Percentiles rank a stretch among this genome's conserved stretches.
Conservation (phyloP, 2,797 vertebrate genomes). For the Sciurus vulgaris region DNA sequence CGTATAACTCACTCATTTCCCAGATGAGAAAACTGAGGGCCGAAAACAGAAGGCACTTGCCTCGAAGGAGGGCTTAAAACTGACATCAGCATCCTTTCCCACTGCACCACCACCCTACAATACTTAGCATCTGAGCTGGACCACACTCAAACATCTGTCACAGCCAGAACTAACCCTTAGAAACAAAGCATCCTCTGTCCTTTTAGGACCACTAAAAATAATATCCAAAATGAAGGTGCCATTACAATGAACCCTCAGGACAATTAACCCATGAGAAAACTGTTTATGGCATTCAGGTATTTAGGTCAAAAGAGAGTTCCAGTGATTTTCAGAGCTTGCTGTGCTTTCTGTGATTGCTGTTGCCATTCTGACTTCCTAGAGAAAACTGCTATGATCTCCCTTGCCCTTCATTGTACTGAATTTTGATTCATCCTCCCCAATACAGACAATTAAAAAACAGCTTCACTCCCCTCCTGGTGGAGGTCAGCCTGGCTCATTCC, state of each 20-base stretch:
- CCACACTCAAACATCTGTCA: neutral
- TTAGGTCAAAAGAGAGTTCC: conserved; percentile 37
- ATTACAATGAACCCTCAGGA: neutral
- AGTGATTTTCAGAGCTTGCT: neutral
- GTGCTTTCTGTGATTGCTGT: neutral
- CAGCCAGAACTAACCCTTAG: neutral
- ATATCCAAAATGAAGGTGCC: neutral
- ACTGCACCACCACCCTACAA: no score
- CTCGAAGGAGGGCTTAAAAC: neutral
- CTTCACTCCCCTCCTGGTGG: neutral
- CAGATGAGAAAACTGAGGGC: conserved; percentile 24
- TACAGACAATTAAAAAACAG: neutral
- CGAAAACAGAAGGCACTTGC: neutral
- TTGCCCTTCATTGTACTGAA: neutral
- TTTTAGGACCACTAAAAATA: conserved; percentile 41
- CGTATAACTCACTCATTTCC: conserved; percentile 27
- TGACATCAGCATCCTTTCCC: neutral
- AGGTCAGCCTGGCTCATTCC: neutral
- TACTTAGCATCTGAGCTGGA: neutral
- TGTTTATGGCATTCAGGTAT: neutral
- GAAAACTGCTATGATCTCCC: neutral
- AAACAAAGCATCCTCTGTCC: neutral
- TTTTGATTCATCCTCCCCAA: neutral
- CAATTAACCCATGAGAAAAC: conserved; percentile 4
- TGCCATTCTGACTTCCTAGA: conserved; percentile 55